phyloP scores from a whole-genome alignment of 2,888 invertebrate species.

The Mythimna loreyi region DNA sequence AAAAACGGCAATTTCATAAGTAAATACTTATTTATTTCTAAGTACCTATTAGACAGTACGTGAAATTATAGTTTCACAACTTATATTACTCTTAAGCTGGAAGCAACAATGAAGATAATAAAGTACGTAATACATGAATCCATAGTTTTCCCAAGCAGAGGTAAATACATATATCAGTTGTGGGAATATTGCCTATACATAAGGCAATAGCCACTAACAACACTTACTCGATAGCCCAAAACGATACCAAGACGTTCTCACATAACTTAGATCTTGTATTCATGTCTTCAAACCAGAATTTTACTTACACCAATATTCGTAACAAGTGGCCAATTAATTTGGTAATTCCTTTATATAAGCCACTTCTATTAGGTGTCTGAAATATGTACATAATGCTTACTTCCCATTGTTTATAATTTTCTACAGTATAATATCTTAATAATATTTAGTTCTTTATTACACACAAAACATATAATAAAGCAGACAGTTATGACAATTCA shows the following conservation, averaged over 20 bases:
- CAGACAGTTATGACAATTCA: too few relatives aligned
- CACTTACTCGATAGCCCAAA: neutral
- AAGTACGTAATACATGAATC: constrained; percentile 16
- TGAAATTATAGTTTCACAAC: neutral
- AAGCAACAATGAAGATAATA: constrained; percentile 8
- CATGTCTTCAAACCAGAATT: neutral
- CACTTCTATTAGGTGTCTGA: constrained; percentile 3
- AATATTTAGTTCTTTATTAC: too few relatives aligned
- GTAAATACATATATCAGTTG: constrained; percentile 25
- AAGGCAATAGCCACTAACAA: constrained; percentile 1
- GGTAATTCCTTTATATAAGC: neutral
- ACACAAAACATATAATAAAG: too few relatives aligned
- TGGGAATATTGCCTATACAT: constrained; percentile 24
- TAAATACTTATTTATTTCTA: too few relatives aligned
- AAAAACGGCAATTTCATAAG: too few relatives aligned
- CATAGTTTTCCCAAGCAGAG: constrained; percentile 19
- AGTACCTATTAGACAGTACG: neutral
- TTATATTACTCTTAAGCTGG: constrained; percentile 15
- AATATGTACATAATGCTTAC: neutral
- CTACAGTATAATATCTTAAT: neutral
- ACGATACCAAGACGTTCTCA: neutral
- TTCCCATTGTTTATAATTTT: constrained; percentile 9
- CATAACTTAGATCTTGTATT: neutral
- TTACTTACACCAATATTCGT: neutral
- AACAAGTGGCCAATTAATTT: too few relatives aligned